Conservation (phyloP, 92 coral and sea anemone genomes). For the Plumapathes pennacea region DNA sequence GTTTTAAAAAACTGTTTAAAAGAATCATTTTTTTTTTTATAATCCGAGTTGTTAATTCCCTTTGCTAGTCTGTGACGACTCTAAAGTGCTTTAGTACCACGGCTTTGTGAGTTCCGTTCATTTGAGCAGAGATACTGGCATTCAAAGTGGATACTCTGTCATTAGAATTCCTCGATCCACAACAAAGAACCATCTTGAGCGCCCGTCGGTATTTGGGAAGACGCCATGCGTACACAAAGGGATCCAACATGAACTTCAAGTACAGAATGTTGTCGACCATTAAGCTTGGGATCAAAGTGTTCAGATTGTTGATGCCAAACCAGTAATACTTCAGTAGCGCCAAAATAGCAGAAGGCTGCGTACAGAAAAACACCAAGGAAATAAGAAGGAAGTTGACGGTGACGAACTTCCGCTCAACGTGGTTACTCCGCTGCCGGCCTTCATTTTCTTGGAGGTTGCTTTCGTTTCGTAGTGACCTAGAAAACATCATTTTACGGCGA, state of each 20-base stretch:
- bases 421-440: not conserved
- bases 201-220: constrained; percentile 6
- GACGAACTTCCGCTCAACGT: constrained; percentile 1
- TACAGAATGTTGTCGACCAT: constrained; percentile 4
- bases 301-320: too few species aligned
- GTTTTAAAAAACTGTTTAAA: too few species aligned
- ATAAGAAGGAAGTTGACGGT: not conserved
- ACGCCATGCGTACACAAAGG: constrained; percentile 29
- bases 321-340: too few species aligned
- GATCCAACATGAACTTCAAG: constrained; percentile 4
- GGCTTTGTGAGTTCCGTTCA: too few species aligned
- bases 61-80: too few species aligned
- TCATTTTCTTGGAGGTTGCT: constrained; percentile 8
- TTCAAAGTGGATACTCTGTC: too few species aligned
- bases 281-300: not conserved
- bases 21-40: too few species aligned
- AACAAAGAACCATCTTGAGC: not conserved
- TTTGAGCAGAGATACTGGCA: too few species aligned
- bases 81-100: too few species aligned
- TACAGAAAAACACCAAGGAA: not conserved
- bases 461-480: constrained; percentile 9
- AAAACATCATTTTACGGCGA: constrained; percentile 4
- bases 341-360: constrained; percentile 1
- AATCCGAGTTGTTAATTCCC: too few species aligned
- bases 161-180: too few species aligned